Conservation (phyloP, 2,113 vertebrate species). For the Daubentonia madagascariensis region DNA sequence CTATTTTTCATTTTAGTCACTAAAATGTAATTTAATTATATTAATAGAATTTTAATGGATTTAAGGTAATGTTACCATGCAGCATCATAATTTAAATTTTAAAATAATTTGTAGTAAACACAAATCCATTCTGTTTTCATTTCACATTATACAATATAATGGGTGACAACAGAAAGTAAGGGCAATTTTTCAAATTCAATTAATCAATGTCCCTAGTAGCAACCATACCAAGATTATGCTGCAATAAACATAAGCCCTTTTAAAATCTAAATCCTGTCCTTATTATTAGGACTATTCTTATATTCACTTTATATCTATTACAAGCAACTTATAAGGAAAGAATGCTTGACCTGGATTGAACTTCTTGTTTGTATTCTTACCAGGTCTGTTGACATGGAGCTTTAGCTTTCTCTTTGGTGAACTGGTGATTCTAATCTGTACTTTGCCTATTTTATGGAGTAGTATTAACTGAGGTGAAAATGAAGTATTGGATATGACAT, state of each 20-base stretch:
- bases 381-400: not conserved
- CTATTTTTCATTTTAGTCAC: constrained; percentile 33
- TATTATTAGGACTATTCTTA: not conserved
- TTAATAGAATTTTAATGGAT: constrained; percentile 37
- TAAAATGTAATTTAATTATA: constrained; percentile 51
- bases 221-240: not conserved
- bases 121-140: constrained; percentile 31
- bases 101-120: constrained; percentile 42
- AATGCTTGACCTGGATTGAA: not conserved
- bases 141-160: constrained; percentile 35
- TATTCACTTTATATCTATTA: not conserved
- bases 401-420: not conserved
- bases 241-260: not conserved
- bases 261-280: not conserved
- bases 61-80: not conserved
- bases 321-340: not conserved
- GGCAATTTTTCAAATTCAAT: not conserved
- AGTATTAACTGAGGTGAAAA: not conserved
- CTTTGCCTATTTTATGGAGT: not conserved
- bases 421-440: not conserved
- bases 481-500: not conserved
- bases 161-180: not conserved
- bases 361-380: not conserved
- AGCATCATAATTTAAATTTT: constrained; percentile 46
- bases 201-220: not conserved